Conservation (phyloP, 2,113 vertebrate species). For the Psettodes erumei region DNA sequence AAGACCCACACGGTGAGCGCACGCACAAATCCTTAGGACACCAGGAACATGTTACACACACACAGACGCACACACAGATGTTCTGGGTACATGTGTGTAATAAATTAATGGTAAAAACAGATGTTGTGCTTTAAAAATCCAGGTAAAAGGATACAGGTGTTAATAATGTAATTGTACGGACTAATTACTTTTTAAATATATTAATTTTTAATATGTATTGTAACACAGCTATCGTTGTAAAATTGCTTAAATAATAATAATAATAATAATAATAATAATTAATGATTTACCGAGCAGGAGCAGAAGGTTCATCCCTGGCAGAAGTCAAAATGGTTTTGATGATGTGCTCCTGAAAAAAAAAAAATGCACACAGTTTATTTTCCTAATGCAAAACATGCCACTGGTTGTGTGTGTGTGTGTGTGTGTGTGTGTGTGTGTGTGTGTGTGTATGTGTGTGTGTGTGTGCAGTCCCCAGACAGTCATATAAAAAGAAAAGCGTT, state of each 20-base stretch:
- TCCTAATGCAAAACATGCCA: not conserved
- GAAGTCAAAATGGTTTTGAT: conserved; percentile 96
- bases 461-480: no score
- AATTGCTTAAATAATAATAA: no score
- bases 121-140: not conserved
- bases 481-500: conserved; percentile 1
- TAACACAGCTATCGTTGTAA: not conserved
- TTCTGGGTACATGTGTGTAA: no score
- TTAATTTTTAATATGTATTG: not conserved
- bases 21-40: no score
- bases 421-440: not conserved
- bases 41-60: conserved; percentile 29
- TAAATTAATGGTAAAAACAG: no score
- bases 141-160: not conserved
- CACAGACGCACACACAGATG: no score
- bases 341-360: conserved; percentile 90
- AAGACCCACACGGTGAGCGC: conserved; percentile 3
- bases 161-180: not conserved
- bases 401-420: not conserved
- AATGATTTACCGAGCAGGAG: conserved; percentile 94
- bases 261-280: no score
- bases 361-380: not conserved
- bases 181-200: no score
- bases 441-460: not conserved
- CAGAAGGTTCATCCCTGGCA: conserved; percentile 95